Conservation (phyloP, 2,113 vertebrate genomes). For the Nothocercus julius region DNA sequence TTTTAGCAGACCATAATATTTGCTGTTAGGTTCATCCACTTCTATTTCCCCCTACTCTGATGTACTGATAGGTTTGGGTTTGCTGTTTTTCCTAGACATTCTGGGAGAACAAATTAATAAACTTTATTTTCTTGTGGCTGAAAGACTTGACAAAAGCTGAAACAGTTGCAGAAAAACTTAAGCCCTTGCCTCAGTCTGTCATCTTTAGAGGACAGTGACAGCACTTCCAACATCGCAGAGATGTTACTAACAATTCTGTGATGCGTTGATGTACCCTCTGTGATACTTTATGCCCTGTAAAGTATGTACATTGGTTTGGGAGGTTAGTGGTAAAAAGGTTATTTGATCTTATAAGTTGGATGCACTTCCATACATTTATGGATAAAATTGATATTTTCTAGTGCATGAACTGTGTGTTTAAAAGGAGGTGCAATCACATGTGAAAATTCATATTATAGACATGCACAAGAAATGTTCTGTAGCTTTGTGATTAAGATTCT, state of each 20-base stretch:
- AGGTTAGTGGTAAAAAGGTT: not conserved
- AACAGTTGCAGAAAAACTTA: not conserved
- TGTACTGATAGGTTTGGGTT: not conserved
- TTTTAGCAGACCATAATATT: not conserved
- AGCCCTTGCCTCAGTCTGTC: not conserved
- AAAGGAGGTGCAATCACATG: not conserved
- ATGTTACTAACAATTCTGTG: not conserved
- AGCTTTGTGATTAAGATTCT: slow-evolving; percentile 6
- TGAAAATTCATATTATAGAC: not conserved
- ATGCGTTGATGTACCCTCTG: not conserved
- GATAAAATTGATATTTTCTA: slow-evolving; percentile 5
- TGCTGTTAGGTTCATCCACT: not conserved
- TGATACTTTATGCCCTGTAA: not conserved
- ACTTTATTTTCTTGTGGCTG: not conserved
- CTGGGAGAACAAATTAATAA: not conserved
- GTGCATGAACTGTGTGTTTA: not conserved
- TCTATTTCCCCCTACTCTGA: not conserved
- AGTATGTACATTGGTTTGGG: not conserved
- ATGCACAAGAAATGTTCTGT: not conserved
- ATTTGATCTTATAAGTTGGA: not conserved
- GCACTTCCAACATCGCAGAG: not conserved
- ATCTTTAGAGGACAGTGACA: not conserved
- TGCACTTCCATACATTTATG: not conserved
- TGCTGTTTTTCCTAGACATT: not conserved
- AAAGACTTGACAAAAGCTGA: not conserved